Percentiles rank a stretch among this genome's conserved stretches.
Conservation (phyloP, 2,888 invertebrate genomes). For the Marasmarcha lunaedactyla region DNA sequence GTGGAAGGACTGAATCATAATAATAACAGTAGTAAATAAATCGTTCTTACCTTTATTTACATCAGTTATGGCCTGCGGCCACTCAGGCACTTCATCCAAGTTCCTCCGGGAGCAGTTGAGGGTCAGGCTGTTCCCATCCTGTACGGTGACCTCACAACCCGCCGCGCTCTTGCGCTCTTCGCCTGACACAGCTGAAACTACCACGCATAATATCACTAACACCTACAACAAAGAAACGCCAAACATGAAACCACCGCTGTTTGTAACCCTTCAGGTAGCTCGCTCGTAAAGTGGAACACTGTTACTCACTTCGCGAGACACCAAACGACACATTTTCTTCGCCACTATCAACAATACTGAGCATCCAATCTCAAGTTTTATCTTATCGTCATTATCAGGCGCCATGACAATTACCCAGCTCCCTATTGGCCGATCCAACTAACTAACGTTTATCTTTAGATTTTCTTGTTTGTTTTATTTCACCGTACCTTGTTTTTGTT, state of each 20-base stretch:
- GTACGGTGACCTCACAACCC: slow-evolving; percentile 36
- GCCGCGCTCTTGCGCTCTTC: slow-evolving; percentile 23
- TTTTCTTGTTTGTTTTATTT: slow-evolving; percentile 34
- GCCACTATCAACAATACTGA: slow-evolving; percentile 45
- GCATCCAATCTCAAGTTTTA: slow-evolving; percentile 44
- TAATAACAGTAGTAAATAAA: too few relatives aligned
- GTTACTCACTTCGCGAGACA: slow-evolving; percentile 33
- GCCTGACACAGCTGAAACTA: slow-evolving; percentile 36
- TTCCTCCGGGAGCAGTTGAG: slow-evolving; percentile 53
- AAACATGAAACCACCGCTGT: slow-evolving; percentile 18
- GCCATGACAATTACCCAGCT: slow-evolving; percentile 44
- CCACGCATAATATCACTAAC: slow-evolving; percentile 50
- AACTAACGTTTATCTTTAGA: slow-evolving; percentile 47
- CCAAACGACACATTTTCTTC: slow-evolving; percentile 51
- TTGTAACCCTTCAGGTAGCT: slow-evolving; percentile 20
- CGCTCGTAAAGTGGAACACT: slow-evolving; percentile 15
- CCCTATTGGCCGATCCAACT: slow-evolving; percentile 47
- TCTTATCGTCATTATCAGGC: slow-evolving; percentile 48
- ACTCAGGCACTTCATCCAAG: slow-evolving; percentile 37
- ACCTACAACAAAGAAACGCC: slow-evolving; percentile 60
- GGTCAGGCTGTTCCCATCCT: slow-evolving; percentile 41
- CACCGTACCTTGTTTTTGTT: slow-evolving; percentile 33
- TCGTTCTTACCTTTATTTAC: slow-evolving; percentile 39
- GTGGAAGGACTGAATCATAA: too few relatives aligned
- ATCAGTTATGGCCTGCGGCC: slow-evolving; percentile 42